Evolutionary conservation across 2,888 invertebrate genomes (phyloP).

Genomic region (Chironomus tentans): DNA sequence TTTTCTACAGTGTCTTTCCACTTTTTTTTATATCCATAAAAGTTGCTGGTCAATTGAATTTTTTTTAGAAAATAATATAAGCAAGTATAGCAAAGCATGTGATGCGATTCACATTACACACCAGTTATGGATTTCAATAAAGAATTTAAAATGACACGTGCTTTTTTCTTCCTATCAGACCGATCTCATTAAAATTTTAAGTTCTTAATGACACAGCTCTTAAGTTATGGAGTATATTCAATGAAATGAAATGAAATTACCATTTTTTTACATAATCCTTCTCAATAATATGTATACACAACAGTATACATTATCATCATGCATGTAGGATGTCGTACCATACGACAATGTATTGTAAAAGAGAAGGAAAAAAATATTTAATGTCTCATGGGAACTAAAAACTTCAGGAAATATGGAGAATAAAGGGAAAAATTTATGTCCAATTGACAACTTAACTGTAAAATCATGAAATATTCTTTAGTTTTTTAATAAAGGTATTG

Average conservation of each 20-base stretch:
- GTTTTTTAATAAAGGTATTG: too few relatives aligned
- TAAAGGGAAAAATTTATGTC: too few relatives aligned
- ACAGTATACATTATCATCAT: too few relatives aligned
- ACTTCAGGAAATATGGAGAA: too few relatives aligned
- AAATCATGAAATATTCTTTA: too few relatives aligned
- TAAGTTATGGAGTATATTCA: neutral
- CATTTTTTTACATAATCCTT: neutral
- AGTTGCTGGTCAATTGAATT: constrained; percentile 2
- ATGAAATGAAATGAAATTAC: neutral
- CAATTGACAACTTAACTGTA: too few relatives aligned
- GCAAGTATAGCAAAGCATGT: neutral
- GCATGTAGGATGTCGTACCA: too few relatives aligned
- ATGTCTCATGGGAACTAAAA: too few relatives aligned
- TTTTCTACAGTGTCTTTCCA: too few relatives aligned
- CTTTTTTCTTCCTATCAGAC: neutral
- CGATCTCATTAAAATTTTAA: constrained; percentile 17
- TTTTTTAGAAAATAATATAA: neutral
- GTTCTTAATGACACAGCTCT: constrained; percentile 12
- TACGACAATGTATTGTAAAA: too few relatives aligned
- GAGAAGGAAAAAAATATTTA: too few relatives aligned
- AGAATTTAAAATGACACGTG: constrained; percentile 5
- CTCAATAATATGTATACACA: neutral
- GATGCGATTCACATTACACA: constrained; percentile 17
- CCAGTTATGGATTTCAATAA: constrained; percentile 2
- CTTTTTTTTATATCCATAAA: neutral